Evolutionary conservation across 1,140 invertebrate genomes (phyloP).

Genomic region (Trachymyrmex cornetzi): DNA sequence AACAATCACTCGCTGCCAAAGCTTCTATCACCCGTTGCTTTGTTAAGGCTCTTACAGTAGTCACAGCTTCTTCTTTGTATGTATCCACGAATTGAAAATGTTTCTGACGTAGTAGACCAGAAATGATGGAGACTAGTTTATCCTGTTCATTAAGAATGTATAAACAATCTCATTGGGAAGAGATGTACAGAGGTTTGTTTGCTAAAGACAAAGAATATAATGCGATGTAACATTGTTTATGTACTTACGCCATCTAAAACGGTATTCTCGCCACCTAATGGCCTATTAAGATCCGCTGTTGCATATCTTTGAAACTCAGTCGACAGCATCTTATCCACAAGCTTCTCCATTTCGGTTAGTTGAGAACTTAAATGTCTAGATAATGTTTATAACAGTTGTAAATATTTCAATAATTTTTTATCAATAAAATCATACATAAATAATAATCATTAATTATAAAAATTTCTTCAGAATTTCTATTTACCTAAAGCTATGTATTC

Average conservation of each 20-base stretch:
- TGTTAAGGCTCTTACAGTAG: constrained; percentile 94
- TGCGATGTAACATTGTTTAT: constrained; percentile 21
- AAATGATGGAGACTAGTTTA: constrained; percentile 94
- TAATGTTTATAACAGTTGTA: neutral
- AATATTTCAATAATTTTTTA: neutral
- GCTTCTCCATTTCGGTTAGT: constrained; percentile 97
- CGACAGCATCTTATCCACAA: constrained; percentile 98
- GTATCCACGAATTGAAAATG: constrained; percentile 95
- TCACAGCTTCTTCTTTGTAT: constrained; percentile 96
- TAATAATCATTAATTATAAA: neutral
- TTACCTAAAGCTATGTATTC: constrained; percentile 95
- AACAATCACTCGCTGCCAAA: constrained; percentile 89
- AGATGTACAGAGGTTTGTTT: constrained; percentile 69
- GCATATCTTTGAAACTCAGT: constrained; percentile 98
- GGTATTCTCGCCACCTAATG: constrained; percentile 89
- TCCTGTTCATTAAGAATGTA: constrained; percentile 88
- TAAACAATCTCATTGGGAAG: constrained; percentile 75
- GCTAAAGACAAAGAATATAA: constrained; percentile 62
- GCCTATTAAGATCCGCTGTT: constrained; percentile 96
- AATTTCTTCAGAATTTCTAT: neutral
- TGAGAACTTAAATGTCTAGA: constrained; percentile 96
- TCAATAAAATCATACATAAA: constrained; percentile 13
- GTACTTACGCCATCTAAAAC: constrained; percentile 89
- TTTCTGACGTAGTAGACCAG: constrained; percentile 94
- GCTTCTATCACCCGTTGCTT: constrained; percentile 96